Base-by-base conservation (phyloP, 2,797 vertebrate species). In the Tolypeutes matacus region DNA sequence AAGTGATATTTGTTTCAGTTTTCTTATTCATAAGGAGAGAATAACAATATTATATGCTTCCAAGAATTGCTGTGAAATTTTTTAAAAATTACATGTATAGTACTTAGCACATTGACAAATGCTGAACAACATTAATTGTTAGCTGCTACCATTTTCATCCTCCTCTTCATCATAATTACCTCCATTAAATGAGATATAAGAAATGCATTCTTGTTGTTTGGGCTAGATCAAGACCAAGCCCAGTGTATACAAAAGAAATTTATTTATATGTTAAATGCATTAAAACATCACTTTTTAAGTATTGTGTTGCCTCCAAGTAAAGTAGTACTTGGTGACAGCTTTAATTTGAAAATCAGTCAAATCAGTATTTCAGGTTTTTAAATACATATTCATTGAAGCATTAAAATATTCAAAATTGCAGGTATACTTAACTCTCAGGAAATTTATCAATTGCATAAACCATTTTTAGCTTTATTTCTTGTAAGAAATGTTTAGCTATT, bases 321-420 rank as follows among this genome's bases (percentile, higher is more conserved):
- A 34, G 34, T 78, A 91, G 51, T 39, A 49, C 23, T 20, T 53
- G 34, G 27, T 70, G 53, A 78, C 21, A 94, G 64, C 20, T 90
- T 84, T 94, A 90, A 78, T 70, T 77, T 69, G 25, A 90, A 90
- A 91, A 78, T 60, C n/a, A 94, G 42, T 78, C 23, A 78, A 17
- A 72, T 53, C 29, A 85, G 15, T 80, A 62, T 86, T 86, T 85
- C 34, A 46, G 42, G 51, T 14, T 81, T 15, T 20, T 10, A 4
- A 86, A 80, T 81, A 81, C 81, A 64, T 42, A 46, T 42, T 72
- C 21, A 8, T 72, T 91, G 5, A 58, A 73, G 86, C 14, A 46
- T 39, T 65, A 64, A 73, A 67, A 65, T 91, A 65, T 56, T 73
- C 10, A 58, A 51, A 34, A 58, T 7, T 58, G 36, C 25, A 81